Evolutionary conservation across 2,113 vertebrate species (phyloP).

Genomic region (Beaufortia kweichowensis): DNA sequence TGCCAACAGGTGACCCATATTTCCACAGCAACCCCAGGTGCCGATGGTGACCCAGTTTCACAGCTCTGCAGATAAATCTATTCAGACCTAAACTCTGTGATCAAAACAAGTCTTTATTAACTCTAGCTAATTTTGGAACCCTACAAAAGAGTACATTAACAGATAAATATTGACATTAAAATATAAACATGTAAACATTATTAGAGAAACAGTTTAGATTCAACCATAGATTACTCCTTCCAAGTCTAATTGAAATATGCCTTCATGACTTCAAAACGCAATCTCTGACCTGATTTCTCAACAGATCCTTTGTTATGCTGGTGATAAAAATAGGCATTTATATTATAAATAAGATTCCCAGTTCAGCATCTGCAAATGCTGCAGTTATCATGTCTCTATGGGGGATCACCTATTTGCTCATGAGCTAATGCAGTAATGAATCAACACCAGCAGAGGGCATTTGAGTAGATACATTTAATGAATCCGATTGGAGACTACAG

Average conservation of each 20-base stretch:
- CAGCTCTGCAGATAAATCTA: neutral
- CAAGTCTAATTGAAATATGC: neutral
- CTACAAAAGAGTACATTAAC: too few relatives aligned
- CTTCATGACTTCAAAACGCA: too few relatives aligned
- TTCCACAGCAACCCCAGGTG: conserved; percentile 4
- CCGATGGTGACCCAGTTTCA: conserved; percentile 43
- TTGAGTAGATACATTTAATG: neutral
- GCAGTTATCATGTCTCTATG: neutral
- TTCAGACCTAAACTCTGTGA: conserved; percentile 14
- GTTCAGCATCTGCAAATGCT: neutral
- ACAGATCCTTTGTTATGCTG: neutral
- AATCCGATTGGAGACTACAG: neutral
- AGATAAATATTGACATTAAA: too few relatives aligned
- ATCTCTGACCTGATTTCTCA: too few relatives aligned
- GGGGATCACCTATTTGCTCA: neutral
- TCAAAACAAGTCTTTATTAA: too few relatives aligned
- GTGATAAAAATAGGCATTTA: neutral
- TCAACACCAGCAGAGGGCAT: conserved; percentile 26
- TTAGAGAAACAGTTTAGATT: too few relatives aligned
- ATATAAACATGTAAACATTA: too few relatives aligned
- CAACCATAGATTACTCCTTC: too few relatives aligned
- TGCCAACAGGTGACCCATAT: conserved; percentile 20
- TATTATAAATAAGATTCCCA: neutral
- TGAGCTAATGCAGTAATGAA: neutral
- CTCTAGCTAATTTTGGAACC: too few relatives aligned